Evolutionary conservation across 1,140 invertebrate species (phyloP).

Genomic region (Rhynchophorus ferrugineus): DNA sequence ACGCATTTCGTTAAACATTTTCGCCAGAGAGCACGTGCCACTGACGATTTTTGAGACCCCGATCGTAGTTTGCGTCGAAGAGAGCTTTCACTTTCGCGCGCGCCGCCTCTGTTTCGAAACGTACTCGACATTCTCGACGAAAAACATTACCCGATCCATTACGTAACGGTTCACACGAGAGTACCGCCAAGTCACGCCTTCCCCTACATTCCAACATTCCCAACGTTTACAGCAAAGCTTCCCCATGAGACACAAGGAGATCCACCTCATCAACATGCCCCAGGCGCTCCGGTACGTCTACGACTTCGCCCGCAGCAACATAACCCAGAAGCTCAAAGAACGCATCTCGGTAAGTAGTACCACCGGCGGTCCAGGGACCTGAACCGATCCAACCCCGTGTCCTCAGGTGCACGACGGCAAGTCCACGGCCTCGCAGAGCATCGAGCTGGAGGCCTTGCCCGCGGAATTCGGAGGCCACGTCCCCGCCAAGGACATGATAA

Average conservation of each 20-base stretch:
- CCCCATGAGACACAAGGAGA: slow-evolving; percentile 68
- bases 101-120: too few species aligned
- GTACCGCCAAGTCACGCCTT: neutral
- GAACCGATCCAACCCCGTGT: too few species aligned
- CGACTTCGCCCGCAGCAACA: slow-evolving; percentile 58
- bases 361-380: neutral
- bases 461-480: slow-evolving; percentile 68
- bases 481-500: slow-evolving; percentile 67
- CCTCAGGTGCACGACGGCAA: slow-evolving; percentile 57
- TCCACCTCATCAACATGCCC: slow-evolving; percentile 64
- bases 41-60: too few species aligned
- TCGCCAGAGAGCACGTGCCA: too few species aligned
- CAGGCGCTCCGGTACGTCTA: slow-evolving; percentile 60
- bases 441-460: slow-evolving; percentile 63
- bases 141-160: too few species aligned
- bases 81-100: too few species aligned
- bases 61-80: too few species aligned
- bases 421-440: slow-evolving; percentile 52
- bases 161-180: neutral
- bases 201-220: too few species aligned
- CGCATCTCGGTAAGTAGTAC: slow-evolving; percentile 50
- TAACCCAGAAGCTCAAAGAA: slow-evolving; percentile 61
- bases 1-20: too few species aligned
- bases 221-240: slow-evolving; percentile 58
- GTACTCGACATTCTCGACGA: too few species aligned